Evolutionary conservation across 2,797 vertebrate genomes (phyloP).

Genomic region (Furcifer pardalis): DNA sequence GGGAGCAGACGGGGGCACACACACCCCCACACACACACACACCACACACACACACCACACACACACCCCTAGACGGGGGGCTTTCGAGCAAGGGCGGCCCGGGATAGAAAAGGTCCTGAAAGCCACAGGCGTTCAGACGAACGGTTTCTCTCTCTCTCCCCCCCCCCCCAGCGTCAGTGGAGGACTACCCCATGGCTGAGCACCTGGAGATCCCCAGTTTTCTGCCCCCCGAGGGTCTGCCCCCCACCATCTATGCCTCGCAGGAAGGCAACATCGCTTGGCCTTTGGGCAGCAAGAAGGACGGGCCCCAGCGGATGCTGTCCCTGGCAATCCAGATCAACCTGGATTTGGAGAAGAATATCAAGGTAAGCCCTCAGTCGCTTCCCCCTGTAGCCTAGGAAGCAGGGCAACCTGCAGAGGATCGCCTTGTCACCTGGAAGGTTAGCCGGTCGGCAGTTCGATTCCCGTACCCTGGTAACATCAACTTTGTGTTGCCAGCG

Average conservation of each 20-base stretch:
- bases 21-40: too few species aligned
- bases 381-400: too few species aligned
- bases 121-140: too few species aligned
- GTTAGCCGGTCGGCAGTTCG: too few species aligned
- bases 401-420: too few species aligned
- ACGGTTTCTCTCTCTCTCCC: background rate
- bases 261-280: conserved; percentile 84
- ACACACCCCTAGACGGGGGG: too few species aligned
- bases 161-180: conserved; percentile 79
- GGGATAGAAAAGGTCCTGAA: too few species aligned
- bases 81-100: too few species aligned
- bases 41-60: too few species aligned
- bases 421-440: too few species aligned
- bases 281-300: conserved; percentile 74
- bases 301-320: conserved; percentile 83
- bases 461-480: too few species aligned
- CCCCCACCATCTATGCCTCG: conserved; percentile 88
- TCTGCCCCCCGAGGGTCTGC: conserved; percentile 79
- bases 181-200: conserved; percentile 78
- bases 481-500: too few species aligned
- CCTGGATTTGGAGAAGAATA: conserved; percentile 85
- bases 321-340: conserved; percentile 90
- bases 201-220: conserved; percentile 85
- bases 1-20: background rate
- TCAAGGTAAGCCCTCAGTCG: conserved; percentile 79